Base-by-base conservation (phyloP, 2,888 invertebrate species). In the Phalera bucephala region DNA sequence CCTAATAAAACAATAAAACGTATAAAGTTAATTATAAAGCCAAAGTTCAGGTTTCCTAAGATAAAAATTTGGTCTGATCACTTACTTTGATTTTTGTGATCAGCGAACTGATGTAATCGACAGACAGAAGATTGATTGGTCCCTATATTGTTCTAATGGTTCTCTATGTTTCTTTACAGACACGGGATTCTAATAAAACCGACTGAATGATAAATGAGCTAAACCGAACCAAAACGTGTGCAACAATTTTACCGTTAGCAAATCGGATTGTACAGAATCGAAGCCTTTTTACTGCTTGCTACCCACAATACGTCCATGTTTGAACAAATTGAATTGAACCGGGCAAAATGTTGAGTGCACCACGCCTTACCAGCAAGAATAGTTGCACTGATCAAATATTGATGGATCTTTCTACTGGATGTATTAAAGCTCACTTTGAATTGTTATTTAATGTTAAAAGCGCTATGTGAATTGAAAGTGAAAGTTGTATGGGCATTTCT, bases 261-360 rank as follows among this genome's bases (percentile, higher is more conserved):
- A 39, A 37, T 45, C 27, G 10, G 17, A 36, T 35, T 26, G 37
- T 15, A 21, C n/a, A 30, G 10, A 17, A 36, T 39, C 11, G 30
- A 28, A 12, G 19, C 38, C 33, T 52, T 55, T 41, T 30, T 31
- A 38, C 12, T 25, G 7, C 26, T 28, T 20, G 5, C 33, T 21
- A 30, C 38, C 36, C 38, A 30, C 37, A 31, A 3, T 10, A 10
- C 41, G 34, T 46, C 59, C 49, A 45, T 63, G 57, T 70, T 63
- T 59, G 54, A 55, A 59, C 60, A 61, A 70, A 69, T 66, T 64
- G 55, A 65, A 75, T 66, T 46, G 62, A 59, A 64, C 47, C 35
- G 55, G 46, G 55, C 54, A 58, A 61, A 66, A 63, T 64, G 68
- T 67, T 53, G 60, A 69, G 65, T 58, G 55, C 55, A 50, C 34